Conservation (phyloP, 1,140 invertebrate species). For the Dendroctonus valens region DNA sequence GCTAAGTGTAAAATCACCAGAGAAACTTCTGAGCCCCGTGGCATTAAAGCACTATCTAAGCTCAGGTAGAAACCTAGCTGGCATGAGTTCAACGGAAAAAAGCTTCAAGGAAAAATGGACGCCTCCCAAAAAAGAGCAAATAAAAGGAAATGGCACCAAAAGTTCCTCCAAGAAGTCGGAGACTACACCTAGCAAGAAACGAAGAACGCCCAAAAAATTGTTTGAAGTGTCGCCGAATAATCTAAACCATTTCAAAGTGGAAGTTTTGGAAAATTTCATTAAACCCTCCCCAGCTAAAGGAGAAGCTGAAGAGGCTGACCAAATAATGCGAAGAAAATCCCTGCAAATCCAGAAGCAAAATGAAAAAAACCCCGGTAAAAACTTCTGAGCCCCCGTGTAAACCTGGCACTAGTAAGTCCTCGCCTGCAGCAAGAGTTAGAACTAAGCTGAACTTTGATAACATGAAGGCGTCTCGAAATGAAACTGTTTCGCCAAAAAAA, state of each 20-base stretch:
- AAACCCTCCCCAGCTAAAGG: conserved; percentile 45
- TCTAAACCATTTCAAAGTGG: conserved; percentile 43
- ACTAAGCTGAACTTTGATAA: conserved; percentile 37
- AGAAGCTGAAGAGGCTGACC: conserved; percentile 6
- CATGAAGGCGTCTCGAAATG: background rate
- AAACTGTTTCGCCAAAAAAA: too few relatives aligned
- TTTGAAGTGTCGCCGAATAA: conserved; percentile 41
- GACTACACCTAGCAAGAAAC: conserved; percentile 9
- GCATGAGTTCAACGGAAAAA: conserved; percentile 1
- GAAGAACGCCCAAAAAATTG: conserved; percentile 30
- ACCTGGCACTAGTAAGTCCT: background rate
- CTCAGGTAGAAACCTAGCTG: too few relatives aligned
- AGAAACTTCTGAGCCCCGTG: conserved; percentile 18
- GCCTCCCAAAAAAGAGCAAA: background rate
- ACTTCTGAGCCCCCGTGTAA: background rate
- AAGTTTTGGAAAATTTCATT: conserved; percentile 45
- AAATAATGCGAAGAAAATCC: conserved; percentile 11
- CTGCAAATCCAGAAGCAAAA: conserved; percentile 38
- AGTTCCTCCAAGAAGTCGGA: conserved; percentile 6
- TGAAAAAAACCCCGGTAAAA: conserved; percentile 44
- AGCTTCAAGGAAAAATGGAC: background rate
- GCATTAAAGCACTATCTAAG: conserved; percentile 13
- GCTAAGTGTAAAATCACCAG: conserved; percentile 24
- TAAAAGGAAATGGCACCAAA: background rate
- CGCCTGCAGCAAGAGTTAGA: conserved; percentile 28